Evolutionary conservation across 2,888 invertebrate genomes (phyloP), one percentile per base, ranked within the genome.

Genomic region (Philonicus albiceps): DNA sequence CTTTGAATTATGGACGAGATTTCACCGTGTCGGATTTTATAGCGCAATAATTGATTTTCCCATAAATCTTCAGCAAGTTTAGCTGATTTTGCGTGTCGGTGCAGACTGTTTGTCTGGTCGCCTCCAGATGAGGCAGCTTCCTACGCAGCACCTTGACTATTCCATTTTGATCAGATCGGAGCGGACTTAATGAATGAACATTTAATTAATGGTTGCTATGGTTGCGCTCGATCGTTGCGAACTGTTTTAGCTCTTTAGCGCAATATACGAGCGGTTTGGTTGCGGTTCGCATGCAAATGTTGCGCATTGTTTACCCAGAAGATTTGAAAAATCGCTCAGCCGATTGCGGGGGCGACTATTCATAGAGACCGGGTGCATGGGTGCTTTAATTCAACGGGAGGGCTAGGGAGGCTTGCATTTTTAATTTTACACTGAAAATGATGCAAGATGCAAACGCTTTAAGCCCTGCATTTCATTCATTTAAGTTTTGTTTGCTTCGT

Each of bases 21-120:
- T 84, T 84, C 73, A 13, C 27, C 84, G 19, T 27, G 83, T 84
- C 84, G 37, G 73, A 22, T 40, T 84, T 84, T 64, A 81, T 64
- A 81, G 84, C 73, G 55, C 43, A 72, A 84, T 72, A 84, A 84
- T 84, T 84, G 84, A 84, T 40, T 84, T 84, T 43, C 27, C 27
- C 84, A 84, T 84, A 84, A 84, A 72, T 84, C 84, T 72, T 84
- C 13, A 73, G 30, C 72, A 16, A 73, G 73, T 19, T 83, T 34
- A 27, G 73, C 49, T 74, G n/a, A 22, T 34, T 40, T 72, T 34
- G 84, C 43, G 84, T 31, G 84, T 73, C 40, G 55, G 27, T 1
- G 84, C 43, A 84, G 84, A 84, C 84, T 84, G 84, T 84, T 84
- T 84, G 84, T 84, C 84, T 84, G 73, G 81, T 84, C 84, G 84